Evolutionary conservation across 1,140 invertebrate species (phyloP).

Genomic region (Oreohelix idahoensis): DNA sequence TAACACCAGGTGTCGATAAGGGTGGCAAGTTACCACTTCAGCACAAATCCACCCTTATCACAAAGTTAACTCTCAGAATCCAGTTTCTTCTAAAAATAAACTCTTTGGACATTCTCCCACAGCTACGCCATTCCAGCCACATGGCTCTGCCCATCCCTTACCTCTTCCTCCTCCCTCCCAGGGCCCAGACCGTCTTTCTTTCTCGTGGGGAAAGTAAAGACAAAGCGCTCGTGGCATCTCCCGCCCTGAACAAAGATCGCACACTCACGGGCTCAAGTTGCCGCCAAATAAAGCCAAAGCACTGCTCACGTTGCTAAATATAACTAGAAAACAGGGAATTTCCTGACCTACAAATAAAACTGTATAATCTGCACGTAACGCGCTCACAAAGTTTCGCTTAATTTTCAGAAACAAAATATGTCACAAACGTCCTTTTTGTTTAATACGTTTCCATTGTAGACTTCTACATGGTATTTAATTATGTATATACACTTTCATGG

Average conservation of each 20-base stretch:
- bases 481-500: neutral
- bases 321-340: neutral
- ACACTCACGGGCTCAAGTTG: neutral
- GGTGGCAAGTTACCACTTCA: too few species aligned
- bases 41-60: too few species aligned
- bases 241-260: neutral
- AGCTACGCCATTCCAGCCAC: neutral
- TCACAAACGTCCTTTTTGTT: too few species aligned
- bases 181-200: neutral
- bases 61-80: too few species aligned
- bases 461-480: too few species aligned
- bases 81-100: too few species aligned
- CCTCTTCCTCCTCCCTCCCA: neutral
- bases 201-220: neutral
- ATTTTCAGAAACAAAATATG: too few species aligned
- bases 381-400: too few species aligned
- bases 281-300: neutral
- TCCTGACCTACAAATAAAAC: neutral
- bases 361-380: neutral
- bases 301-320: neutral
- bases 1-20: too few species aligned
- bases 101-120: neutral
- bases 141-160: neutral
- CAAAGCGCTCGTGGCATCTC: neutral
- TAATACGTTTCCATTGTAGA: too few species aligned